A percentile compares a stretch with the other conserved stretches of the same genome.
Conservation (phyloP, 2,797 vertebrate species). For the Clamator glandarius region DNA sequence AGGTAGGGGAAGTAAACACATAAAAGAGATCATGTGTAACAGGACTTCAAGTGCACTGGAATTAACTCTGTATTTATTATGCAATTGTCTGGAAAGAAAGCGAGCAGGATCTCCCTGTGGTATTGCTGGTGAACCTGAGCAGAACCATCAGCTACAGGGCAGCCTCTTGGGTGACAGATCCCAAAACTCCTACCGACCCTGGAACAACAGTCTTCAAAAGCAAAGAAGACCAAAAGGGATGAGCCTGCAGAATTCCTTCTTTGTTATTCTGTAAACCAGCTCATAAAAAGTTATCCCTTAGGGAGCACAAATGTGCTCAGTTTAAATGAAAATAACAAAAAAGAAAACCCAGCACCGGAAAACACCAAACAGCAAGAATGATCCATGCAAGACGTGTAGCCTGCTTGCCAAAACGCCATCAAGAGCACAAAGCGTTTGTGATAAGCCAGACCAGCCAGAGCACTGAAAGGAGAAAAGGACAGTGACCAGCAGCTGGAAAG, state of each 20-base stretch:
- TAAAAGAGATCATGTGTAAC: not conserved
- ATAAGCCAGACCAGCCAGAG: not conserved
- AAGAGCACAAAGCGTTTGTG: not conserved
- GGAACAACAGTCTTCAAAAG: slow-evolving; percentile 42
- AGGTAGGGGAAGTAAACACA: slow-evolving; percentile 8
- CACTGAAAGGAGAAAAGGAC: not conserved
- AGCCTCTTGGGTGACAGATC: slow-evolving; percentile 21
- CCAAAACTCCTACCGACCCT: not conserved
- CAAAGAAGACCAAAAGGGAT: slow-evolving; percentile 15
- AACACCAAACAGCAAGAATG: not conserved
- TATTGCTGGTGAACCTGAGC: slow-evolving; percentile 1
- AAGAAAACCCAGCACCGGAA: not conserved
- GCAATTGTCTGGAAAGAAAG: slow-evolving; percentile 32
- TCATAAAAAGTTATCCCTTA: not conserved
- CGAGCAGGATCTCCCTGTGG: slow-evolving; percentile 12
- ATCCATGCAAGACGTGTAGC: not conserved
- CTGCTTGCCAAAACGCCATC: not conserved
- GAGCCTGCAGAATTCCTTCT: slow-evolving; percentile 47
- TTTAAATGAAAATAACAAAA: not conserved
- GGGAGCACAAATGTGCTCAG: not conserved
- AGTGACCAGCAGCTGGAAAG: not conserved
- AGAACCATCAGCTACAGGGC: slow-evolving; percentile 26
- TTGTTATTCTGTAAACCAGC: slow-evolving; percentile 24
- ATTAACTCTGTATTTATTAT: slow-evolving; percentile 46
- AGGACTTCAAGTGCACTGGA: slow-evolving; percentile 35